A percentile compares a stretch with the other conserved stretches of the same genome.
Evolutionary conservation across 2,888 invertebrate species (phyloP).

Genomic region (Sesia bembeciformis): DNA sequence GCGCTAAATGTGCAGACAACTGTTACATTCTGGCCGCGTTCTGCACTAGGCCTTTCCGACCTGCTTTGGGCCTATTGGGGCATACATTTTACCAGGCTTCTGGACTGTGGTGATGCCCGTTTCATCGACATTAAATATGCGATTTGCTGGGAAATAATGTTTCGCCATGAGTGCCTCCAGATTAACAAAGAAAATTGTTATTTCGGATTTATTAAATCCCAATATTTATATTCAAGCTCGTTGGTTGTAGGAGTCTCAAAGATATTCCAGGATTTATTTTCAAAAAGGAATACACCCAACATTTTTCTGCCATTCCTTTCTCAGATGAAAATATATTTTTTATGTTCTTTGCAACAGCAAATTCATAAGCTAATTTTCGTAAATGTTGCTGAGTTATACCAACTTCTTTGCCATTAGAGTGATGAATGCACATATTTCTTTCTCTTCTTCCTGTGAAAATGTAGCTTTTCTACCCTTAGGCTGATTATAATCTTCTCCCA

Average conservation of each 20-base stretch:
- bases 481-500: conserved; percentile 1
- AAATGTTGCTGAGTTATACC: conserved; percentile 3
- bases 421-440: neutral
- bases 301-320: conserved; percentile 1
- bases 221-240: conserved; percentile 1
- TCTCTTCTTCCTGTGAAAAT: neutral
- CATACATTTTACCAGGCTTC: conserved; percentile 4
- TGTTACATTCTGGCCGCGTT: conserved; percentile 9
- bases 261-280: conserved; percentile 3
- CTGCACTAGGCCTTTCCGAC: conserved; percentile 5
- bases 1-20: conserved; percentile 7
- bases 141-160: conserved; percentile 1
- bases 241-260: neutral
- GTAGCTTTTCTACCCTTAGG: neutral
- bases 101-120: conserved; percentile 3
- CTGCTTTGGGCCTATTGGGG: conserved; percentile 4
- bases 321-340: conserved; percentile 3
- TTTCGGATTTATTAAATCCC: neutral
- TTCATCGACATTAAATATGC: conserved; percentile 7
- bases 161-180: neutral
- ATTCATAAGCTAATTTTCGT: conserved; percentile 2
- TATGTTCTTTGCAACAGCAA: neutral
- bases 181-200: conserved; percentile 1
- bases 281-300: conserved; percentile 3
- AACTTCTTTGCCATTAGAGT: conserved; percentile 1